Percentiles rank a stretch among this genome's conserved stretches.
These are phyloP conservation scores for Metallyticus violacea DNA, from an alignment of 2,888 invertebrate species.

Conservation along the genomic window DNA sequence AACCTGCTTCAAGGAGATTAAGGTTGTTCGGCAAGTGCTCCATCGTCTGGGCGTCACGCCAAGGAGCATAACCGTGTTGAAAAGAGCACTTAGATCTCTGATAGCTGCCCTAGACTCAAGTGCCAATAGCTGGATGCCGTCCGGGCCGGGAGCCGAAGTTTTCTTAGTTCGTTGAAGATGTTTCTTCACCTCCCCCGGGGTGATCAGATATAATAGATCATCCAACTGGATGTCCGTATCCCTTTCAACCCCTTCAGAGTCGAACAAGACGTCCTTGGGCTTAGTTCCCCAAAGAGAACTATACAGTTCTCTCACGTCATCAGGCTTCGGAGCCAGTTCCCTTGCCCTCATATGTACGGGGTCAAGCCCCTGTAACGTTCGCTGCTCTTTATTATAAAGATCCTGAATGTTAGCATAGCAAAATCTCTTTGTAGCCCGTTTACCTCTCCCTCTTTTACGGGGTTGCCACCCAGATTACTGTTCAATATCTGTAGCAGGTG, in stretches of 20 bases:
- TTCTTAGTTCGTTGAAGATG: too few relatives aligned
- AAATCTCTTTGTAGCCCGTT: slow-evolving; percentile 30
- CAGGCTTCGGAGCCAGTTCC: not conserved
- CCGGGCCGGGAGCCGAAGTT: not conserved
- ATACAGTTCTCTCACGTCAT: slow-evolving; percentile 36
- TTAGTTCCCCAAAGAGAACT: slow-evolving; percentile 37
- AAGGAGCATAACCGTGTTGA: not conserved
- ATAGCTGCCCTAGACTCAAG: not conserved
- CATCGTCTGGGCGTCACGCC: not conserved
- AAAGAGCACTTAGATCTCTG: not conserved
- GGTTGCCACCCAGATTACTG: too few relatives aligned
- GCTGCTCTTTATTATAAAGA: slow-evolving; percentile 38
- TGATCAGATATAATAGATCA: too few relatives aligned
- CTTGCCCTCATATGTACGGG: slow-evolving; percentile 26
- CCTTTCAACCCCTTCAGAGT: too few relatives aligned
- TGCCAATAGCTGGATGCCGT: not conserved
- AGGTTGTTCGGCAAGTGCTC: slow-evolving; percentile 37
- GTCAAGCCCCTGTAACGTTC: slow-evolving; percentile 36
- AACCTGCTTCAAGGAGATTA: slow-evolving; percentile 39
- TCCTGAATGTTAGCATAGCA: slow-evolving; percentile 40
- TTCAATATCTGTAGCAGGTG: too few relatives aligned
- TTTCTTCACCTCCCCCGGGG: too few relatives aligned
- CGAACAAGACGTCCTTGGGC: not conserved
- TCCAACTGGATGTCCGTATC: too few relatives aligned
- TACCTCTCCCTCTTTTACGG: too few relatives aligned